These are phyloP conservation scores for Leuciscus waleckii DNA, from an alignment of 2,797 vertebrate genomes.

Conservation along the genomic window DNA sequence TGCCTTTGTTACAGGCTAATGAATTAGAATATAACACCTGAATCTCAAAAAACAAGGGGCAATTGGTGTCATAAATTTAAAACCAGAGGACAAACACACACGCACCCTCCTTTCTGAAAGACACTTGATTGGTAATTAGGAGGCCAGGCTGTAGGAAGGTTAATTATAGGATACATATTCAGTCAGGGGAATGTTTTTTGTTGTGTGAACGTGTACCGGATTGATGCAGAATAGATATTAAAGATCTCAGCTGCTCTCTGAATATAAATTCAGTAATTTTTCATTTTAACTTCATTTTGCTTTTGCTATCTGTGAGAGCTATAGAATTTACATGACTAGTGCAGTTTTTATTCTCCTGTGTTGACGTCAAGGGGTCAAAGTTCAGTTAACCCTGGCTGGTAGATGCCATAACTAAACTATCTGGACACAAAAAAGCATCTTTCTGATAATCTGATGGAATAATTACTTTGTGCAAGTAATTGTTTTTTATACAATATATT, in stretches of 20 bases:
- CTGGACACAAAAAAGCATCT: background rate
- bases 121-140: slow-evolving; percentile 47
- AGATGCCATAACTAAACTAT: background rate
- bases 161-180: slow-evolving; percentile 53
- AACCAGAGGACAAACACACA: background rate
- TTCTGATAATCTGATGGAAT: background rate
- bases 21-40: slow-evolving; percentile 13
- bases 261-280: background rate
- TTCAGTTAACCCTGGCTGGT: background rate
- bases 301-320: background rate
- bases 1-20: slow-evolving; percentile 19
- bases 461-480: background rate
- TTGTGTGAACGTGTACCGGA: background rate
- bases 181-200: slow-evolving; percentile 8
- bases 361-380: background rate
- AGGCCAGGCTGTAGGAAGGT: slow-evolving; percentile 37
- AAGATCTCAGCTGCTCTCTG: slow-evolving; percentile 32
- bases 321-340: background rate
- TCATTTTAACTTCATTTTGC: background rate
- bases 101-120: background rate
- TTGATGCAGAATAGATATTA: slow-evolving; percentile 19
- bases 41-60: slow-evolving; percentile 13
- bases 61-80: background rate
- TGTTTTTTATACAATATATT: too few relatives aligned
- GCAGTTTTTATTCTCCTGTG: background rate